Evolutionary conservation across 2,888 invertebrate genomes (phyloP), one percentile per base, ranked within the genome.

Genomic region (Drosophila helvetica): DNA sequence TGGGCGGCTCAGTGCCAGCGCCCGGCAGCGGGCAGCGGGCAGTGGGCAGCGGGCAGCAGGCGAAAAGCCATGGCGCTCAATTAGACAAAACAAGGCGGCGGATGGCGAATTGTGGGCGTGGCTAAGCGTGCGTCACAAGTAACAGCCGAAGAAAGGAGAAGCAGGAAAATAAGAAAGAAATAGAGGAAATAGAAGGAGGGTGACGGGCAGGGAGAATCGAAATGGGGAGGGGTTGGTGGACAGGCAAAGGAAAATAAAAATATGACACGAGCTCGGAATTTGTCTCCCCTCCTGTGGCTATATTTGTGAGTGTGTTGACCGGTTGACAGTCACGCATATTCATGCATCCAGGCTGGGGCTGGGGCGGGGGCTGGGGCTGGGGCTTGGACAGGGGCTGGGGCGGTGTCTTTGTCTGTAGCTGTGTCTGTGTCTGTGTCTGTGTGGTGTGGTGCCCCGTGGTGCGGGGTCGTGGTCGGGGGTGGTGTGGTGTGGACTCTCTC

Each of bases 241-340:
- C 15, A 12, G 12, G 27, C 8, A 27, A 27, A 30, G 25, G 66
- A 69, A 80, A 80, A 84, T 75, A 84, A 86, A 81, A 86, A 81
- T 87, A 87, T 87, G 80, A 79, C 69, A 72, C 64, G 48, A 54
- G 19, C 56, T 46, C n/a, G 27, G 45, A 48, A 73, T 56, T 48
- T 55, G 18, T 56, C 33, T 15, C 38, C 15, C n/a, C 38, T n/a
- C 38, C 38, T n/a, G 7, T n/a, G 15, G 38, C 38, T 15, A n/a
- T 38, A 38, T 38, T 15, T 38, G 7, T 38, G 38, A 38, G 38
- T 38, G 2, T 38, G 61, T 42, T 27, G 55, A 54, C 73, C 51
- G 51, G 47, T 74, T 56, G 60, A 59, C 58, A 74, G 43, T 50
- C 56, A 69, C 33, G 52, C 69, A 58, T 66, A 58, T 65, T 75